Conservation (phyloP, 2,113 vertebrate species). For the Gopherus evgoodei region DNA sequence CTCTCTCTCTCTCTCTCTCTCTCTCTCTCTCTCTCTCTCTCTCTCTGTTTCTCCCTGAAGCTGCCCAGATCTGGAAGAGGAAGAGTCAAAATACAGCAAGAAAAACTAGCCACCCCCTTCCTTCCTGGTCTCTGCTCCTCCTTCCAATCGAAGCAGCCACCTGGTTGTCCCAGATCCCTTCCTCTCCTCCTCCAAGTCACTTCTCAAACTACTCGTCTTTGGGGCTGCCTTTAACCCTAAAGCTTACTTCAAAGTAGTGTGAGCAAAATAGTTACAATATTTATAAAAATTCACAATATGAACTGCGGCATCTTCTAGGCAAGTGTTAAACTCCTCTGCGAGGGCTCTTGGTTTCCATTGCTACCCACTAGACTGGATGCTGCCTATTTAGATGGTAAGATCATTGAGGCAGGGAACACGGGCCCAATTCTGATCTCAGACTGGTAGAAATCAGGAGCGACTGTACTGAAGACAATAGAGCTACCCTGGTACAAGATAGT, state of each 20-base stretch:
- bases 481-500: neutral
- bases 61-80: neutral
- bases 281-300: neutral
- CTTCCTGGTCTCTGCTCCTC: neutral
- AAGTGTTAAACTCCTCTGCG: fast-evolving
- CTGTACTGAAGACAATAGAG: neutral
- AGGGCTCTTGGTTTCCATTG: neutral
- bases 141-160: neutral
- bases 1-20: too few species aligned
- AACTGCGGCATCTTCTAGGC: neutral
- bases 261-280: neutral
- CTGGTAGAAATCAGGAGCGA: neutral
- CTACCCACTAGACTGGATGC: neutral
- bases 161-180: neutral
- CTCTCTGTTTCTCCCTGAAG: neutral
- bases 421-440: neutral
- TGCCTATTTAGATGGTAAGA: neutral
- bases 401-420: neutral
- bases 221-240: neutral
- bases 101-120: neutral
- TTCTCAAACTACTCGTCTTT: neutral
- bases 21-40: too few species aligned
- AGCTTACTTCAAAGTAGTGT: neutral
- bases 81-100: neutral
- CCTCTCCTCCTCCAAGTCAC: neutral